Conservation (phyloP, 2,888 invertebrate species). For the Polydesmus complanatus region DNA sequence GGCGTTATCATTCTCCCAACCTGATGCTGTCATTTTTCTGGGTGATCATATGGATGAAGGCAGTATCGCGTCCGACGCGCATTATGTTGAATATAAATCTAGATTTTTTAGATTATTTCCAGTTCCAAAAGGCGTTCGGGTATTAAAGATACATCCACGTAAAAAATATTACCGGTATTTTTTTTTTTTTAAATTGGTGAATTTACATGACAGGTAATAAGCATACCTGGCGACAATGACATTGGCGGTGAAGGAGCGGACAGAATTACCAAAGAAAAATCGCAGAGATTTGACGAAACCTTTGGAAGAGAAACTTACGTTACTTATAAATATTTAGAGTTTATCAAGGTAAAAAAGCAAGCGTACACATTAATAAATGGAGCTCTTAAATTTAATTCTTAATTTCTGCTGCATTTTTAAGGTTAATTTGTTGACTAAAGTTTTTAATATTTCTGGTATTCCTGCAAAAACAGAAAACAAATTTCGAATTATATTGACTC, state of each 20-base stretch:
- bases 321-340: constrained; percentile 29
- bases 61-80: constrained; percentile 52
- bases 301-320: constrained; percentile 54
- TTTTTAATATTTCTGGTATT: constrained; percentile 1
- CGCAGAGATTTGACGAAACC: constrained; percentile 54
- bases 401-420: constrained; percentile 4
- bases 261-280: constrained; percentile 50
- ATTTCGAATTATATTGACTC: constrained; percentile 22
- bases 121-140: constrained; percentile 26
- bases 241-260: constrained; percentile 80
- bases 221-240: constrained; percentile 92
- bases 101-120: constrained; percentile 55
- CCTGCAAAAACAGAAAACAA: constrained; percentile 14
- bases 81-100: constrained; percentile 58
- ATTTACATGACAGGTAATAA: constrained; percentile 39
- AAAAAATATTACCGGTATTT: constrained; percentile 12
- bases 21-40: constrained; percentile 73
- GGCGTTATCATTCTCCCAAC: constrained; percentile 34
- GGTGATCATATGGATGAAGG: constrained; percentile 96
- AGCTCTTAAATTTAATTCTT: neutral
- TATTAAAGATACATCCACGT: constrained; percentile 12
- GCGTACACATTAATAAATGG: neutral
- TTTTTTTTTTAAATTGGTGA: neutral
- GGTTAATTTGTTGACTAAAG: constrained; percentile 9
- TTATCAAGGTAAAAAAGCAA: constrained; percentile 30